Evolutionary conservation across 2,113 vertebrate species (phyloP).

Genomic region (Connochaetes taurinus): DNA sequence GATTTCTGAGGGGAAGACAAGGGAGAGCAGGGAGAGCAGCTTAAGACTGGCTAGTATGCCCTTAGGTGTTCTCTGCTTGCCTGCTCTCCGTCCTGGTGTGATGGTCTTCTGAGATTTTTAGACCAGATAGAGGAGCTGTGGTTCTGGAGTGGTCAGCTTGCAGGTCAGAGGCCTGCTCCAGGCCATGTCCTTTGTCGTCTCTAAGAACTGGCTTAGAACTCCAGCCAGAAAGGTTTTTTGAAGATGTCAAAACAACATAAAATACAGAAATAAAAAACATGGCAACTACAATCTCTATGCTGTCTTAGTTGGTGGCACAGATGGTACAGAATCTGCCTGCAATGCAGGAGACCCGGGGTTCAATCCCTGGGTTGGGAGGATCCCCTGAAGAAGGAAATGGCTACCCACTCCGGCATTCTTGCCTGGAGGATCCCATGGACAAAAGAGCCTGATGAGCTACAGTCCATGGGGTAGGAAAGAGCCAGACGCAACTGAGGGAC

Average conservation of each 20-base stretch:
- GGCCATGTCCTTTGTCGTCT: not conserved
- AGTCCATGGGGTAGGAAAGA: not conserved
- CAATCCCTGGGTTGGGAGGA: not conserved
- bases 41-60: not conserved
- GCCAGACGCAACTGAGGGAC: not conserved
- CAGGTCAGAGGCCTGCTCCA: not conserved
- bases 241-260: not conserved
- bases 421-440: not conserved
- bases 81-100: not conserved
- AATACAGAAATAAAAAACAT: too few species aligned
- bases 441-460: not conserved
- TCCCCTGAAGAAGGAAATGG: not conserved
- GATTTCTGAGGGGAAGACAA: not conserved
- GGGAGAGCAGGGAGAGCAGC: not conserved
- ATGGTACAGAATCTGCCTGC: not conserved
- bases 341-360: rapidly evolving
- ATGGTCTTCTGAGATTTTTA: not conserved
- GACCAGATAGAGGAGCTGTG: not conserved
- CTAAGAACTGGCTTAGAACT: not conserved
- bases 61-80: not conserved
- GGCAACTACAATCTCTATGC: not conserved
- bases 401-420: rapidly evolving
- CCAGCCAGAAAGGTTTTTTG: not conserved
- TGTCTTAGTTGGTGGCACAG: not conserved
- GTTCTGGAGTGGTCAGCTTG: not conserved